Conservation (phyloP, 2,888 invertebrate species). For the Hypselothyrea guttata region DNA sequence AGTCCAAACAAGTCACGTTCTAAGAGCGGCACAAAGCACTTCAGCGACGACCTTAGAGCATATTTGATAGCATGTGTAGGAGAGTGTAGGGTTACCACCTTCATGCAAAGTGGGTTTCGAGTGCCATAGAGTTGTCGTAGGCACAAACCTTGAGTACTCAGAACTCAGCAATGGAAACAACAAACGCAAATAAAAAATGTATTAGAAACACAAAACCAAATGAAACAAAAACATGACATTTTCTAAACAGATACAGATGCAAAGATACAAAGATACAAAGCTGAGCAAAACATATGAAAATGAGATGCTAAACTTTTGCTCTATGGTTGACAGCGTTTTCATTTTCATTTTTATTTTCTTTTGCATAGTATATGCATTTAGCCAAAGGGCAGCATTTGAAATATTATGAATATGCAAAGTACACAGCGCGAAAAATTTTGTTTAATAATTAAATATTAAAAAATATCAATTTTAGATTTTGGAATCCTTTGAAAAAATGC, state of each 20-base stretch:
- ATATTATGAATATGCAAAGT: slow-evolving; percentile 12
- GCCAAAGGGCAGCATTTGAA: slow-evolving; percentile 2
- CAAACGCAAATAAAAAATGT: no score
- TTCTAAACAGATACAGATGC: slow-evolving; percentile 11
- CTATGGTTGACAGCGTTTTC: slow-evolving; percentile 1
- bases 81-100: no score
- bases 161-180: not conserved
- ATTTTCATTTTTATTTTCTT: not conserved
- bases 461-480: no score
- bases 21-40: slow-evolving; percentile 34
- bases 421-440: no score
- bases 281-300: slow-evolving; percentile 21
- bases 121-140: not conserved
- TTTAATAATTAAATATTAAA: no score
- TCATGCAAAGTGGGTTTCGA: not conserved
- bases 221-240: no score
- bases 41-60: slow-evolving; percentile 17
- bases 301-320: slow-evolving; percentile 15
- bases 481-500: no score
- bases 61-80: slow-evolving; percentile 27
- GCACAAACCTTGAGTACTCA: not conserved
- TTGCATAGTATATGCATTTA: not conserved
- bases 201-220: no score
- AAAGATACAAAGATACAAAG: no score
- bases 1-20: slow-evolving; percentile 58